Conservation (phyloP, 1,140 invertebrate genomes). For the Pseudachorutes palmiensis region DNA sequence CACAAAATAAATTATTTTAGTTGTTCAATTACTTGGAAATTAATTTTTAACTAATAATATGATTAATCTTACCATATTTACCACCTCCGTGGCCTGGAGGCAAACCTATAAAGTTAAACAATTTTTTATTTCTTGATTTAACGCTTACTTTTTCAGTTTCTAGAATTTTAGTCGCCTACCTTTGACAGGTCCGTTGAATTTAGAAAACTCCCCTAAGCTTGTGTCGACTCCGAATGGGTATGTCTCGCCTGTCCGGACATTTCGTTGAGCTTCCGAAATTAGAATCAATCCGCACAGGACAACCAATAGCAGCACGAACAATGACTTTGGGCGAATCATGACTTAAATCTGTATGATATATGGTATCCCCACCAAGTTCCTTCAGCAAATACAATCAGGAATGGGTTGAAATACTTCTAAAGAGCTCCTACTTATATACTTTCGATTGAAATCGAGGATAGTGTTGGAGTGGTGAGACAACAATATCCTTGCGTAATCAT, state of each 20-base stretch:
- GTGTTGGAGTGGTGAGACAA: too few species aligned
- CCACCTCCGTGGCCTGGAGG: background rate
- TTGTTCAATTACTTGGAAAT: background rate
- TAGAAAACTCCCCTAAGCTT: background rate
- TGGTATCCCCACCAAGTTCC: background rate
- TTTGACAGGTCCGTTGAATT: constrained; percentile 7
- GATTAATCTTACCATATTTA: background rate
- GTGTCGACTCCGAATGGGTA: constrained; percentile 1
- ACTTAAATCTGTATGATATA: background rate
- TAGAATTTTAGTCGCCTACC: background rate
- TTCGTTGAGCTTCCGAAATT: background rate
- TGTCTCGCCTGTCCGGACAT: background rate
- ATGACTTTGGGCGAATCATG: background rate
- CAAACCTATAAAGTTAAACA: too few species aligned
- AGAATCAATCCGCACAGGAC: background rate
- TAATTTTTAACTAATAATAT: background rate
- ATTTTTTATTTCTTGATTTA: too few species aligned
- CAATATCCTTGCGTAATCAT: too few species aligned
- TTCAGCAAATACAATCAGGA: background rate
- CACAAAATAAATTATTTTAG: background rate
- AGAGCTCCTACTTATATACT: too few species aligned
- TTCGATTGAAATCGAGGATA: too few species aligned
- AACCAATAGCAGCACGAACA: background rate
- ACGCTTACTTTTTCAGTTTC: too few species aligned
- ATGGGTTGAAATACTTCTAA: background rate